Conservation (phyloP, 2,888 invertebrate species). For the Drosophila mimetica region DNA sequence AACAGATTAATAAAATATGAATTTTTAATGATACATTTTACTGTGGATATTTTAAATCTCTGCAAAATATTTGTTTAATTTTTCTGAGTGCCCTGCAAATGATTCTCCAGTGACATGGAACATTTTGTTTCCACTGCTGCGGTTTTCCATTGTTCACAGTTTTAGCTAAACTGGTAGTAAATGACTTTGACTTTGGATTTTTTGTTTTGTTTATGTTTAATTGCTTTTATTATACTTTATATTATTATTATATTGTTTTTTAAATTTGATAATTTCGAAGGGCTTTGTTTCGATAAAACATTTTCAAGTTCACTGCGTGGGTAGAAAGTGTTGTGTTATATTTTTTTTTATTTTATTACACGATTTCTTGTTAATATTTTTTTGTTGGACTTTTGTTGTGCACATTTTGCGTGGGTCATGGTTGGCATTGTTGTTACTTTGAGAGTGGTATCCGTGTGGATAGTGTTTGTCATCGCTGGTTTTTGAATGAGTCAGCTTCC, state of each 20-base stretch:
- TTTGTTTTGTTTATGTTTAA: conserved; percentile 48
- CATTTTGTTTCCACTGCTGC: conserved; percentile 59
- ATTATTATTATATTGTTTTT: conserved; percentile 31
- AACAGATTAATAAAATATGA: background rate
- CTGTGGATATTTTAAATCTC: background rate
- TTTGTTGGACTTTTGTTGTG: conserved; percentile 24
- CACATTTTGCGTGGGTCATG: conserved; percentile 71
- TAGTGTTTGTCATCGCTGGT: conserved; percentile 63
- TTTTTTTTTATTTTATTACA: conserved; percentile 22
- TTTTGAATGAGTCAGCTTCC: conserved; percentile 67
- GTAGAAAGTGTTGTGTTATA: conserved; percentile 43
- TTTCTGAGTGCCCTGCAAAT: conserved; percentile 11
- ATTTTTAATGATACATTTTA: background rate
- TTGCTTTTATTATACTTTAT: conserved; percentile 51
- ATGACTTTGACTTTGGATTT: conserved; percentile 45
- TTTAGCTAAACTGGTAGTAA: conserved; percentile 39
- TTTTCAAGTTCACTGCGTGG: conserved; percentile 75
- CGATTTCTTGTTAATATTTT: conserved; percentile 19
- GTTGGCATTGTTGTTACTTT: conserved; percentile 43
- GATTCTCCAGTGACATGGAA: conserved; percentile 49
- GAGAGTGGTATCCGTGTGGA: conserved; percentile 30
- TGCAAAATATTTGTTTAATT: background rate
- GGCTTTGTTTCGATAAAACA: conserved; percentile 59
- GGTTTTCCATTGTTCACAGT: conserved; percentile 60
- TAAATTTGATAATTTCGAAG: conserved; percentile 50